Conservation (phyloP, 2,113 vertebrate genomes). For the Quiscalus mexicanus region DNA sequence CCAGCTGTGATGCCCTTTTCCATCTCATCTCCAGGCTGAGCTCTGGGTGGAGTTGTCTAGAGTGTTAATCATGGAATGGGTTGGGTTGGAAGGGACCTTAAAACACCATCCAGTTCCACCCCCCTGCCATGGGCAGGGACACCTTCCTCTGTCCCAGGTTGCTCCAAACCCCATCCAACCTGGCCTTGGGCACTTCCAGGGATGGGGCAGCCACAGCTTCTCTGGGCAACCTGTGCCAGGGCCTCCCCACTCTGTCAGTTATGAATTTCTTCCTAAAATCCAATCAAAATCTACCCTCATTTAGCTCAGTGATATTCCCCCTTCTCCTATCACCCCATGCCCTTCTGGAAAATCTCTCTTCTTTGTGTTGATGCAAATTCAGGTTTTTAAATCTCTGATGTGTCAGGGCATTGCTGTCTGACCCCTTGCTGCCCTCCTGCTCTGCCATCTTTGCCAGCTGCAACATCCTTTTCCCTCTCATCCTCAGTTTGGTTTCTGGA, state of each 20-base stretch:
- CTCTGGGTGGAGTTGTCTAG: background rate
- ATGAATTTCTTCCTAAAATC: background rate
- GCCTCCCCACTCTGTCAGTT: background rate
- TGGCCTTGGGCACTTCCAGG: background rate
- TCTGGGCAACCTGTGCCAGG: background rate
- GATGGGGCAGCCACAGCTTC: background rate
- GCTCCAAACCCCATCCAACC: rapidly evolving
- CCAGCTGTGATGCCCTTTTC: background rate
- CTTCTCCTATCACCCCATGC: background rate
- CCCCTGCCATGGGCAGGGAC: background rate
- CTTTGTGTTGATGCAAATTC: background rate
- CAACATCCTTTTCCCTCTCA: background rate
- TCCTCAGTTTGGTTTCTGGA: background rate
- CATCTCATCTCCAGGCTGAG: background rate
- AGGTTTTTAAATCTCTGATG: background rate
- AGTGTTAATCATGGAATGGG: background rate
- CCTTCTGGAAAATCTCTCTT: background rate
- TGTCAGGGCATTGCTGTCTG: background rate
- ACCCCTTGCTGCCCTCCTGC: background rate
- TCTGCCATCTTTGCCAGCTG: background rate
- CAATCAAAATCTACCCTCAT: background rate
- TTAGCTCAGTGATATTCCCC: background rate
- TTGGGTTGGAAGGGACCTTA: background rate
- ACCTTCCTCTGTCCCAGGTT: background rate
- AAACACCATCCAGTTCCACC: background rate